phyloP scores from a whole-genome alignment of 2,888 invertebrate genomes.

The Parascotia fuliginaria region DNA sequence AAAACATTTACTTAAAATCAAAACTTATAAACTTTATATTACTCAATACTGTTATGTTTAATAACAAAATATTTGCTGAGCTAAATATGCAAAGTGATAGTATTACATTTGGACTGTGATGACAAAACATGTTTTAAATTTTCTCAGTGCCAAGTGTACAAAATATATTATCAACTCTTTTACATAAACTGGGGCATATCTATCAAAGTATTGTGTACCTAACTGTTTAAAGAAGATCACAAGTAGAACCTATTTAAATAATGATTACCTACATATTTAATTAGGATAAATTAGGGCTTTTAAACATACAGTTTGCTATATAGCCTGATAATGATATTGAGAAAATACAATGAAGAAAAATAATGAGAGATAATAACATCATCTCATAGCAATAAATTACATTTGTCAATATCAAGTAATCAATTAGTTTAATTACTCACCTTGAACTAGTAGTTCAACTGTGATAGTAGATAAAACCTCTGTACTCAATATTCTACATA shows the following conservation, averaged over 20 bases:
- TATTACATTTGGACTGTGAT: too few relatives aligned
- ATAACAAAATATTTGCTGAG: too few relatives aligned
- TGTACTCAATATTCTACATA: too few relatives aligned
- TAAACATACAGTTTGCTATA: background rate
- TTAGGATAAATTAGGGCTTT: constrained; percentile 10
- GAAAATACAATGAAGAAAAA: too few relatives aligned
- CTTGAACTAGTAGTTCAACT: constrained; percentile 39
- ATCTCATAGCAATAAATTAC: too few relatives aligned
- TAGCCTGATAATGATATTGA: too few relatives aligned
- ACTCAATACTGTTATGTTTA: too few relatives aligned
- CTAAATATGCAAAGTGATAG: too few relatives aligned
- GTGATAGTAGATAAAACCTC: constrained; percentile 25
- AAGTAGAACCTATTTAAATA: constrained; percentile 1
- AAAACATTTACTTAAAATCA: background rate
- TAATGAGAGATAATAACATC: too few relatives aligned
- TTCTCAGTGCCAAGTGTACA: background rate
- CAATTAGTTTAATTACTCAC: constrained; percentile 13
- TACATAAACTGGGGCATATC: constrained; percentile 21
- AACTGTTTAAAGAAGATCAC: constrained; percentile 20
- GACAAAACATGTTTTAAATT: background rate
- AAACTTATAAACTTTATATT: too few relatives aligned
- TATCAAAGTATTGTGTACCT: constrained; percentile 17
- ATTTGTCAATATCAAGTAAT: too few relatives aligned
- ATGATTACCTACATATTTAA: constrained; percentile 9
- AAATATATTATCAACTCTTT: background rate